These are phyloP conservation scores for Sarotherodon lohbergeri DNA, from an alignment of 2,113 vertebrate species.

Conservation along the genomic window DNA sequence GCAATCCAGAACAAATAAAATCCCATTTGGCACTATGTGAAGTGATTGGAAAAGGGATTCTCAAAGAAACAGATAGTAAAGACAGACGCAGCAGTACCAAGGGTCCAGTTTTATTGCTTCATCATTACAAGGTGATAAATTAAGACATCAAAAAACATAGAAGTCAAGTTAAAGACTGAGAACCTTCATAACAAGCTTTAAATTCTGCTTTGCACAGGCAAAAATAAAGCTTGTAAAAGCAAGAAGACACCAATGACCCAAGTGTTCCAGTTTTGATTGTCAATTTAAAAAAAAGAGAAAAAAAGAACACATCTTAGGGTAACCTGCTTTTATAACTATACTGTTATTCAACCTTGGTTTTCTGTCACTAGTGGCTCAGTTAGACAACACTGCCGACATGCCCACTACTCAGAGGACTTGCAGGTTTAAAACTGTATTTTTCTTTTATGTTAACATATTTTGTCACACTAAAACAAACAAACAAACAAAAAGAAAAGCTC, in stretches of 20 bases:
- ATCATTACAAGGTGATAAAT: slow-evolving; percentile 20
- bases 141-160: slow-evolving; percentile 32
- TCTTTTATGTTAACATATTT: neutral
- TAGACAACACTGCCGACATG: neutral
- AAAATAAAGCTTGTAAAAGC: neutral
- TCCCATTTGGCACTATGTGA: neutral
- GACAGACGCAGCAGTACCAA: neutral
- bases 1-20: slow-evolving; percentile 22
- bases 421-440: neutral
- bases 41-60: neutral
- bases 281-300: neutral
- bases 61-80: neutral
- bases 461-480: neutral
- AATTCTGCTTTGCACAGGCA: neutral
- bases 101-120: slow-evolving; percentile 56
- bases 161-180: neutral
- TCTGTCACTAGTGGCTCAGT: slow-evolving; percentile 2
- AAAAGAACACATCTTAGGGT: neutral
- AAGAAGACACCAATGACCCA: neutral
- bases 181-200: neutral
- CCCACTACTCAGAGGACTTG: neutral
- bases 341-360: neutral
- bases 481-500: neutral
- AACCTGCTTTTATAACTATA: neutral
- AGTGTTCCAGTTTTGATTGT: neutral